These are phyloP conservation scores for Emydoidea blandingii DNA, from an alignment of 2,797 vertebrate genomes.

Conservation along the genomic window DNA sequence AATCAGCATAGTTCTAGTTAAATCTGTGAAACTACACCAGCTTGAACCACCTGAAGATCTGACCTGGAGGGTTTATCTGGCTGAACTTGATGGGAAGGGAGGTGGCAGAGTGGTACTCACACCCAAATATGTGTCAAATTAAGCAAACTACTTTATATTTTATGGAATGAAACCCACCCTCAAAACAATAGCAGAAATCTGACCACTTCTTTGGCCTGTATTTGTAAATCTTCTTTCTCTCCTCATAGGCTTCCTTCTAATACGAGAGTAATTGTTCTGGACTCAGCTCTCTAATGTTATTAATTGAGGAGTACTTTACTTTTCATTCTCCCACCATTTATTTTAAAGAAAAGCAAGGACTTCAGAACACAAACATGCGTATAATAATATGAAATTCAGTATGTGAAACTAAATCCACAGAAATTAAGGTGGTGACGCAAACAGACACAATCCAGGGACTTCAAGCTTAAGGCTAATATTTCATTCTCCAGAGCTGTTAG, in stretches of 20 bases:
- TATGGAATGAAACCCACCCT: neutral
- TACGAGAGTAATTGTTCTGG: neutral
- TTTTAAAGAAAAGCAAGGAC: slow-evolving; percentile 2
- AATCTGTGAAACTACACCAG: neutral
- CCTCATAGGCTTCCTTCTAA: neutral
- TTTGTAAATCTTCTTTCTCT: neutral
- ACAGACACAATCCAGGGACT: neutral
- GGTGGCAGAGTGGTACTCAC: neutral
- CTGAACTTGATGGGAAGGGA: neutral
- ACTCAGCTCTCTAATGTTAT: neutral
- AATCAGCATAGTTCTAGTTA: neutral
- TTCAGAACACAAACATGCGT: neutral
- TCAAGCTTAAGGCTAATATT: neutral
- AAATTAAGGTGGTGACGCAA: neutral
- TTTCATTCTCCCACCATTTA: neutral
- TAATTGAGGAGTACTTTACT: neutral
- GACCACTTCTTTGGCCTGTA: neutral
- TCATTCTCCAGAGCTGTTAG: neutral
- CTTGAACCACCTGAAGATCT: neutral
- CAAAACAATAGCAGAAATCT: slow-evolving; percentile 6
- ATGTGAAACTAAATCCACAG: neutral
- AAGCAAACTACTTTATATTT: slow-evolving; percentile 2
- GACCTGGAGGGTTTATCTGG: neutral
- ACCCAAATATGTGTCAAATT: neutral
- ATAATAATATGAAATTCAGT: neutral